These are phyloP conservation scores for Rafetus swinhoei DNA, from an alignment of 2,113 vertebrate genomes.

Conservation along the genomic window DNA sequence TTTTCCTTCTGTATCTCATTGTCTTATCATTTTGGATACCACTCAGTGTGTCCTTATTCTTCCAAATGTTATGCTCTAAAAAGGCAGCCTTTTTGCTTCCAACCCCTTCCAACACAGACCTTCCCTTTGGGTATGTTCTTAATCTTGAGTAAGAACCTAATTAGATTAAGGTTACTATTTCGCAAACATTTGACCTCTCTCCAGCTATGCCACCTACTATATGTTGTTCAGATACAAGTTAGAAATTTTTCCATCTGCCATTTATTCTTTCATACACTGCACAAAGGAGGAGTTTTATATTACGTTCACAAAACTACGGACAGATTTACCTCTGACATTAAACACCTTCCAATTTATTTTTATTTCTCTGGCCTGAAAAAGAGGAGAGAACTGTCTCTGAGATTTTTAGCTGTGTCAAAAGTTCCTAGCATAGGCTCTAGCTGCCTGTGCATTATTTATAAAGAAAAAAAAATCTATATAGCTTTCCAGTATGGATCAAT, in stretches of 20 bases:
- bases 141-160: constrained; percentile 41
- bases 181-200: not conserved
- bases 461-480: not conserved
- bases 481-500: not conserved
- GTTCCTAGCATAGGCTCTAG: not conserved
- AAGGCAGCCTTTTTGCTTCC: constrained; percentile 2
- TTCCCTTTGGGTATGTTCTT: not conserved
- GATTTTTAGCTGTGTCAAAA: not conserved
- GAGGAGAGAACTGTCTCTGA: not conserved
- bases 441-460: not conserved
- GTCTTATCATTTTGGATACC: not conserved
- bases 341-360: not conserved
- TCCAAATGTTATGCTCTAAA: constrained; percentile 2
- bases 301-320: not conserved
- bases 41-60: not conserved
- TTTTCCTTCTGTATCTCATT: not conserved
- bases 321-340: not conserved
- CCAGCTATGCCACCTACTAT: not conserved
- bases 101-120: not conserved
- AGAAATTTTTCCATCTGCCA: constrained; percentile 3
- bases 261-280: not conserved
- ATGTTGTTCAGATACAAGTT: not conserved
- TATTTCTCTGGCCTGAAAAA: not conserved
- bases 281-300: not conserved
- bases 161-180: constrained; percentile 31